A percentile compares a stretch with the other conserved stretches of the same genome.
These are phyloP conservation scores for Synanceia verrucosa DNA, from an alignment of 2,797 vertebrate species.

Conservation along the genomic window DNA sequence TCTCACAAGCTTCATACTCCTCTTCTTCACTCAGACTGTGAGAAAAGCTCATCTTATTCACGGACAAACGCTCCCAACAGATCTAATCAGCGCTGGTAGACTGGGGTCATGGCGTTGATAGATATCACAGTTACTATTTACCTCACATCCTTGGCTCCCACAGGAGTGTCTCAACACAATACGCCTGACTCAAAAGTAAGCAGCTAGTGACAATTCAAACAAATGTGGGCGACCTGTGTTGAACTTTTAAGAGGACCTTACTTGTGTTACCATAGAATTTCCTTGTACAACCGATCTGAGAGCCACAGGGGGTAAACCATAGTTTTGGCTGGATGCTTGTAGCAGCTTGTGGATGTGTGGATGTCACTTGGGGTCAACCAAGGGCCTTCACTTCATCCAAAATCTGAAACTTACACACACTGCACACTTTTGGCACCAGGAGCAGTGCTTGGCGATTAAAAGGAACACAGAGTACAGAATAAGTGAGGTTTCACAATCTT, in stretches of 20 bases:
- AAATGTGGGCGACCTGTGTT: constrained; percentile 21
- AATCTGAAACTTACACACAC: constrained; percentile 10
- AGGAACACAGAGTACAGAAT: constrained; percentile 60
- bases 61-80: constrained; percentile 64
- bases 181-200: constrained; percentile 38
- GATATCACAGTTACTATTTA: constrained; percentile 63
- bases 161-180: constrained; percentile 43
- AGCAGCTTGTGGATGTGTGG: constrained; percentile 13
- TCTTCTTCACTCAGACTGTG: constrained; percentile 55
- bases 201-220: constrained; percentile 41
- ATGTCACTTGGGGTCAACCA: constrained; percentile 25
- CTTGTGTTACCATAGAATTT: not conserved
- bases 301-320: constrained; percentile 4
- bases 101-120: constrained; percentile 50
- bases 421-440: constrained; percentile 38
- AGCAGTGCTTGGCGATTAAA: constrained; percentile 57
- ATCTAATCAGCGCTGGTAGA: constrained; percentile 65
- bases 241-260: constrained; percentile 28
- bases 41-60: constrained; percentile 64
- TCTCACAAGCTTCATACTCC: constrained; percentile 65
- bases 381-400: constrained; percentile 13
- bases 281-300: constrained; percentile 9
- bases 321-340: constrained; percentile 21
- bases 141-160: constrained; percentile 45
- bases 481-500: constrained; percentile 63